Conservation (phyloP, 1,140 invertebrate genomes). For the Oscheius sp. region DNA sequence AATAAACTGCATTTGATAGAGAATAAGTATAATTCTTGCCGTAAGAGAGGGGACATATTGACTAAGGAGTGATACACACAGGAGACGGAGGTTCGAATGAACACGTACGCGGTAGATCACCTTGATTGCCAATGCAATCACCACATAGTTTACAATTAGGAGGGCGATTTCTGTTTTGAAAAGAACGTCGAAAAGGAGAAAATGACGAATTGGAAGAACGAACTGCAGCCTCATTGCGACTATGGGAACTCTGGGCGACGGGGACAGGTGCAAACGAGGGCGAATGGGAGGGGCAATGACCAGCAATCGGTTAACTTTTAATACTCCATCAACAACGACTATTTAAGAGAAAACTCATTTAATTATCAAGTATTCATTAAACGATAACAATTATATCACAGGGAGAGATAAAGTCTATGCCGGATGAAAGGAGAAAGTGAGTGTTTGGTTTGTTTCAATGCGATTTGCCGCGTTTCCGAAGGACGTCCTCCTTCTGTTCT, state of each 20-base stretch:
- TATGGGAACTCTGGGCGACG: too few species aligned
- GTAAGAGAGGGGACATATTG: not conserved
- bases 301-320: too few species aligned
- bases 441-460: slow-evolving; percentile 35
- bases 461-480: slow-evolving; percentile 51
- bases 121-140: not conserved
- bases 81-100: not conserved
- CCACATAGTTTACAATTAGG: not conserved
- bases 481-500: slow-evolving; percentile 54
- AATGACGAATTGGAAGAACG: not conserved
- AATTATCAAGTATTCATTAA: too few species aligned
- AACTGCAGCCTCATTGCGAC: too few species aligned
- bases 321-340: too few species aligned
- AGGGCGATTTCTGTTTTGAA: not conserved
- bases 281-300: too few species aligned
- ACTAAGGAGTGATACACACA: not conserved
- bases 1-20: not conserved
- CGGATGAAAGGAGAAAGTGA: slow-evolving; percentile 11
- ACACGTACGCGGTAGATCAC: not conserved
- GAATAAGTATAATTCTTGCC: not conserved
- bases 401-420: slow-evolving; percentile 7
- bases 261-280: too few species aligned
- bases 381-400: slow-evolving; percentile 17
- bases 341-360: too few species aligned
- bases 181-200: not conserved